Evolutionary conservation across 2,888 invertebrate genomes (phyloP).

Genomic region (Leptopilina drosophilae): DNA sequence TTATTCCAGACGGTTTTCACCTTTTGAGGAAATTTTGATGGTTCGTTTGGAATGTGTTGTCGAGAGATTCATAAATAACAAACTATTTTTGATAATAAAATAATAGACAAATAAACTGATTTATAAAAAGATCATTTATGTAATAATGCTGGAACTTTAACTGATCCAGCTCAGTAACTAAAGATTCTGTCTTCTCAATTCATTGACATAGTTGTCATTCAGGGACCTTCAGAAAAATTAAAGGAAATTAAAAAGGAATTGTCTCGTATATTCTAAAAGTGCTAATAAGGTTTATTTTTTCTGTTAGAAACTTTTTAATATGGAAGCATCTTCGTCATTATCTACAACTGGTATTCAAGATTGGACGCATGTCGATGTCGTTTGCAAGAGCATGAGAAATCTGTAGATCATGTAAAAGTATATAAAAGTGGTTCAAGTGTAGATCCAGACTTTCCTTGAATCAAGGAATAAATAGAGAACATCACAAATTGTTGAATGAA

Average conservation of each 20-base stretch:
- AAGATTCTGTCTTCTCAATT: constrained; percentile 10
- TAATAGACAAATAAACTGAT: too few relatives aligned
- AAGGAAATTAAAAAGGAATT: constrained; percentile 44
- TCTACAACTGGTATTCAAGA: constrained; percentile 40
- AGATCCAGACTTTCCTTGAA: constrained; percentile 23
- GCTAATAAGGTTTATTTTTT: constrained; percentile 45
- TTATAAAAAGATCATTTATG: too few relatives aligned
- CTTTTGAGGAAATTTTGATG: too few relatives aligned
- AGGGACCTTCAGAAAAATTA: constrained; percentile 3
- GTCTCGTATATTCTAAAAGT: constrained; percentile 47
- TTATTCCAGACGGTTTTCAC: too few relatives aligned
- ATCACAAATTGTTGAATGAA: constrained; percentile 46
- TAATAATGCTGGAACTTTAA: not conserved
- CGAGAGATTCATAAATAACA: too few relatives aligned
- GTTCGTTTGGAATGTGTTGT: too few relatives aligned
- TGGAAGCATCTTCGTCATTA: constrained; percentile 21
- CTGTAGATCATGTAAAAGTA: constrained; percentile 35
- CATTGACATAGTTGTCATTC: not conserved
- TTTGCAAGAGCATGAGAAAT: constrained; percentile 41
- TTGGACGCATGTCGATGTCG: constrained; percentile 43
- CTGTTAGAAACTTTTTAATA: constrained; percentile 45
- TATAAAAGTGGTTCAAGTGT: constrained; percentile 40
- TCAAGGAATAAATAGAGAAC: constrained; percentile 42
- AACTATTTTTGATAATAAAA: too few relatives aligned
- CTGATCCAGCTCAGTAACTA: not conserved